Evolutionary conservation across 2,888 invertebrate species (phyloP), one percentile per base, ranked within the genome.

Genomic region (Listrodromus nycthemerus): DNA sequence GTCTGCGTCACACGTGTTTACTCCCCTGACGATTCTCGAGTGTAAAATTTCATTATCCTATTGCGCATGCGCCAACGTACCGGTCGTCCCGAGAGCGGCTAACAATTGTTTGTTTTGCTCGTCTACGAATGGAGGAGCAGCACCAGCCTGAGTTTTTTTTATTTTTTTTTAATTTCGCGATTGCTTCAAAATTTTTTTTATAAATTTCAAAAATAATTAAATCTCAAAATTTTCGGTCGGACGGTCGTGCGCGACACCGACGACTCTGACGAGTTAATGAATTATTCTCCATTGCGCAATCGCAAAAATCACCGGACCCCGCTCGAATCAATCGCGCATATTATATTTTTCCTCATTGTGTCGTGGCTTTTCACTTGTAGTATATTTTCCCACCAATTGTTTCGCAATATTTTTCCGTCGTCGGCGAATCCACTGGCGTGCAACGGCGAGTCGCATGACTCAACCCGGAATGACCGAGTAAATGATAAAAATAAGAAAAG

Each of bases 211-310:
- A n/a, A n/a, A n/a, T n/a, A n/a, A n/a, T n/a, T n/a, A n/a, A n/a
- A n/a, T n/a, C n/a, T n/a, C n/a, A n/a, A n/a, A n/a, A n/a, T n/a
- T n/a, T n/a, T n/a, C n/a, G n/a, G n/a, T n/a, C 86, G 85, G 76
- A 86, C 77, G 82, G 50, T 52, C 58, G 58, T 58, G 58, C 69
- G 76, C 69, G 69, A 75, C 75, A 67, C 65, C 65, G 48, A 33
- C 33, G 61, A 82, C 73, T 66, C 52, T 52, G 66, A 66, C 71
- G 37, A 73, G 61, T 50, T 73, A 77, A 77, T 50, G 73, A 82
- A 77, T 52, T 55, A 48, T 21, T 71, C 48, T 30, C 37, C 50
- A 67, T 82, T 82, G 77, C 77, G 41, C 73, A 77, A 67, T 73
- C 82, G 50, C 58, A 21, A 52, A 63, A 61, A 37, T 2, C 37